Base-by-base conservation (phyloP, 2,113 vertebrate species). In the Capreolus pygargus region DNA sequence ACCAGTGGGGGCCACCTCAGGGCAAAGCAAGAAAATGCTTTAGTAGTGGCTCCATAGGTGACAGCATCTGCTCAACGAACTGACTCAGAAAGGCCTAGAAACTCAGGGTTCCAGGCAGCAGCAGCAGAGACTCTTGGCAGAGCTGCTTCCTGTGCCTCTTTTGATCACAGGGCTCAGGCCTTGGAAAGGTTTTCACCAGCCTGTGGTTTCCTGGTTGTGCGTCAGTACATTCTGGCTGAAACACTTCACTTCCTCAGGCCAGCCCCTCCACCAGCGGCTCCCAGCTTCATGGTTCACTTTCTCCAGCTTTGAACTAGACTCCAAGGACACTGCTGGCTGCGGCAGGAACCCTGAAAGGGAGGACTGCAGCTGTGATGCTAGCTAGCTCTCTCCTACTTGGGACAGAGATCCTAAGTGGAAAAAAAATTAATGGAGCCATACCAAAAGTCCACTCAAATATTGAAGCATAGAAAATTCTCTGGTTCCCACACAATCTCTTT, bases 181-280 rank as follows among this genome's bases (percentile, higher is more conserved):
- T 95, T 97, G 97, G 97, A 95, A 97, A 96, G 89, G 89, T 95
- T 97, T 86, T 92, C 83, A 78, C 93, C 83, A 95, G 94, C 50
- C 96, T 96, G 95, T 87, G 97, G 97, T 96, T 97, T 98, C 96
- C 97, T 89, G 93, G 90, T 92, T 14, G 45, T 97, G 94, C 70
- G 57, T 97, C 97, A 98, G 96, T 76, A n/a, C 86, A 94, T 89
- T 97, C 96, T 96, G 97, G 97, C 91, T 95, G 86, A 89, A 96
- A 92, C 95, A 89, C 91, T 97, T 93, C 93, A 89, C 94, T 95
- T 96, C 97, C 89, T 82, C 39, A 39, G 89, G 74, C 91, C 84
- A 67, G 83, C 27, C 82, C 55, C 91, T 93, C 30, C 23, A 79
- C 93, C 86, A n/a, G 11, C 45, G 84, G 30, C 60, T 96, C 91